Conservation (phyloP, 2,113 vertebrate species). For the Mandrillus leucophaeus region DNA sequence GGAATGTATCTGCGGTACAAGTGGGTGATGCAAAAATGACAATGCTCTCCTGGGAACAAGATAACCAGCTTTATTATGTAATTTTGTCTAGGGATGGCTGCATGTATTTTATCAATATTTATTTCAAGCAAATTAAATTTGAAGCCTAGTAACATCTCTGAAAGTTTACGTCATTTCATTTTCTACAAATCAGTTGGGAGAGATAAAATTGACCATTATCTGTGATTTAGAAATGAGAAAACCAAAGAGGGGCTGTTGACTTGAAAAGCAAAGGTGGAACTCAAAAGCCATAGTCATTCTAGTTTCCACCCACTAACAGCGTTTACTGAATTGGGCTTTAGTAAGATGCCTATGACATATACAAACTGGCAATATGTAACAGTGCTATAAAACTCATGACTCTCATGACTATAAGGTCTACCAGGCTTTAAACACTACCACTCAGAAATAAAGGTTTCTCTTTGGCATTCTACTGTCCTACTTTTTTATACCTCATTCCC, state of each 20-base stretch:
- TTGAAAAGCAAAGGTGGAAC: background rate
- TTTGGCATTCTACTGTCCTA: background rate
- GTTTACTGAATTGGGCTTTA: background rate
- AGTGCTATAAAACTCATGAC: background rate
- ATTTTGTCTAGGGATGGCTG: background rate
- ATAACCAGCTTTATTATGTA: background rate
- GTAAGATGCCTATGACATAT: background rate
- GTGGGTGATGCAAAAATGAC: background rate
- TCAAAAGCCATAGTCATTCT: background rate
- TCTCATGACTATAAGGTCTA: background rate
- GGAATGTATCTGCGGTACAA: background rate
- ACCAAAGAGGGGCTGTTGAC: background rate
- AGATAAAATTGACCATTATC: background rate
- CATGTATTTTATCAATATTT: background rate
- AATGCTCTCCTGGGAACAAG: background rate
- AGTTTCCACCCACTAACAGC: background rate
- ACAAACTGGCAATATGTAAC: background rate
- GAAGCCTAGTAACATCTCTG: background rate
- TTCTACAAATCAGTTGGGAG: slow-evolving; percentile 5
- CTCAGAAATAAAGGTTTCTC: background rate
- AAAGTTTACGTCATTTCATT: background rate
- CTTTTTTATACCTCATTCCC: background rate
- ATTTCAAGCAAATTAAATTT: background rate
- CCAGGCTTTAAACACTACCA: background rate
- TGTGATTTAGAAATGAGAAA: background rate